Conservation (phyloP, 2,797 vertebrate genomes). For the Bovichtus diacanthus region DNA sequence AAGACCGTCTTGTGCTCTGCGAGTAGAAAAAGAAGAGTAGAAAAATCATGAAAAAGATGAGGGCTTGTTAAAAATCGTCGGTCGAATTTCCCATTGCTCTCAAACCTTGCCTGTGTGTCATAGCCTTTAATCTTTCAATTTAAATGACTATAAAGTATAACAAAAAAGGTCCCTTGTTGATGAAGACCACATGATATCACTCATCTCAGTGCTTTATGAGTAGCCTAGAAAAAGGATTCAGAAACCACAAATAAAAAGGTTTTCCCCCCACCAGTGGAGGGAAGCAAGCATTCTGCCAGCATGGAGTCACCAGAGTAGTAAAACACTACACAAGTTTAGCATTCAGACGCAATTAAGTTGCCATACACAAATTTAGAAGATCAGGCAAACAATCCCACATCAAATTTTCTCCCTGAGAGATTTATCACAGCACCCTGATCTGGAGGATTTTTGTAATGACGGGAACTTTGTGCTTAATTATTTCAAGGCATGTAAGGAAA, state of each 20-base stretch:
- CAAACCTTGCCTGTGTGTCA: constrained; percentile 63
- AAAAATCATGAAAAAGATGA: constrained; percentile 17
- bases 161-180: constrained; percentile 71
- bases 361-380: constrained; percentile 71
- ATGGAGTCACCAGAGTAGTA: constrained; percentile 73
- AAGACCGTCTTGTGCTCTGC: not conserved
- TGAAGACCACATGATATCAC: constrained; percentile 79
- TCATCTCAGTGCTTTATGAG: constrained; percentile 76
- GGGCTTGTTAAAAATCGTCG: constrained; percentile 41
- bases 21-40: constrained; percentile 2
- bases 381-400: constrained; percentile 71
- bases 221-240: constrained; percentile 72
- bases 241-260: constrained; percentile 79
- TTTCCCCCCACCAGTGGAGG: constrained; percentile 58
- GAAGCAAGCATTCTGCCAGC: constrained; percentile 64
- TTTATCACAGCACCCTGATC: constrained; percentile 60
- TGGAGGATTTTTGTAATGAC: constrained; percentile 34
- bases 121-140: constrained; percentile 68
- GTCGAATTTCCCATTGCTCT: constrained; percentile 49
- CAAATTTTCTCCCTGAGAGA: constrained; percentile 54
- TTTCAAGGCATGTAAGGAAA: constrained; percentile 60
- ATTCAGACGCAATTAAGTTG: constrained; percentile 72
- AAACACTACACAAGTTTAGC: constrained; percentile 69
- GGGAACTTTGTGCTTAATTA: constrained; percentile 60
- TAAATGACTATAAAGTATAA: constrained; percentile 66